A percentile compares a stretch with the other conserved stretches of the same genome.
Evolutionary conservation across 2,113 vertebrate genomes (phyloP).

Genomic region (Turdus rufiventris): DNA sequence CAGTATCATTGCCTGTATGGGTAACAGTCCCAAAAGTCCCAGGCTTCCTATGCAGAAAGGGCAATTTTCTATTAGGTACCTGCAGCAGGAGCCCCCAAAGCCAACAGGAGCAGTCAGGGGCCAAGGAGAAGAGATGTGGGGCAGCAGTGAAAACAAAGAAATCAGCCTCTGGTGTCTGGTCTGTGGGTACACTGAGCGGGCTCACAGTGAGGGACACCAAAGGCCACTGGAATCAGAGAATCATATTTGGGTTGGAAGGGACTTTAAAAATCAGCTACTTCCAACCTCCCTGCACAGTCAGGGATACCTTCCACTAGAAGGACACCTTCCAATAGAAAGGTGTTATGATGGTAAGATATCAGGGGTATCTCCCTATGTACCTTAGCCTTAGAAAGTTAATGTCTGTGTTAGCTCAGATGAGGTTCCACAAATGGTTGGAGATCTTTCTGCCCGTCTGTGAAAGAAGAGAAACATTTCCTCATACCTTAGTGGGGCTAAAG

Average conservation of each 20-base stretch:
- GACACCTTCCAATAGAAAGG: not conserved
- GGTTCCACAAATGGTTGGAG: not conserved
- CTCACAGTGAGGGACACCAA: not conserved
- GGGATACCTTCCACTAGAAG: not conserved
- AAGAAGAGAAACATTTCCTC: not conserved
- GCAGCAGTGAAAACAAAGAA: not conserved
- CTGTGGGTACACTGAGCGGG: not conserved
- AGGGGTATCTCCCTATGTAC: not conserved
- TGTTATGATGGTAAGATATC: not conserved
- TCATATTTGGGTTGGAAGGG: not conserved
- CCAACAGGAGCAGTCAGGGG: not conserved
- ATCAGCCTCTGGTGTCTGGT: not conserved
- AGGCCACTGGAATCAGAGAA: not conserved
- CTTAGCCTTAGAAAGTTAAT: not conserved
- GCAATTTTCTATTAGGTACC: not conserved
- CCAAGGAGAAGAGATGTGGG: not conserved
- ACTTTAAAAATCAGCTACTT: not conserved
- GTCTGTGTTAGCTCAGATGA: not conserved
- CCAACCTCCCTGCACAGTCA: fast-evolving
- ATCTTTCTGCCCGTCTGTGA: not conserved
- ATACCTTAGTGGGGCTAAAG: not conserved
- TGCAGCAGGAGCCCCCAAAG: not conserved
- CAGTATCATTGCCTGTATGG: not conserved
- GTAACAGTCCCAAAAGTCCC: fast-evolving
- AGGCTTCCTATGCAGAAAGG: not conserved